Percentiles rank a stretch among this genome's conserved stretches.
phyloP scores from a whole-genome alignment of 2,113 vertebrate genomes.

The Archilochus colubris region DNA sequence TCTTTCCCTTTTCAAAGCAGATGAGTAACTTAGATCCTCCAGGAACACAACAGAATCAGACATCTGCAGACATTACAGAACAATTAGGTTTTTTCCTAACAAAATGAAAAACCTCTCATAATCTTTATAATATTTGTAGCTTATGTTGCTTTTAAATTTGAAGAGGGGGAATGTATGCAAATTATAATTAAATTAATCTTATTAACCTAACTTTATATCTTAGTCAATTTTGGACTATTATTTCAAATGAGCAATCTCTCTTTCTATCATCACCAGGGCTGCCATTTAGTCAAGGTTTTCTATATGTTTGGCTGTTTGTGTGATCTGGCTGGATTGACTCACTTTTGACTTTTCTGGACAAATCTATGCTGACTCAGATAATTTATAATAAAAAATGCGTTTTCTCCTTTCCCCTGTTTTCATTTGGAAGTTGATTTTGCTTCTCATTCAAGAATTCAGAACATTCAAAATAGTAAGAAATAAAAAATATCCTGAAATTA shows the following conservation, averaged over 20 bases:
- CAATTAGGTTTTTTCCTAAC: not conserved
- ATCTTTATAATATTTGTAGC: conserved; percentile 10
- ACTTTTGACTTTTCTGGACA: not conserved
- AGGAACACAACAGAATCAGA: conserved; percentile 35
- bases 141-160: not conserved
- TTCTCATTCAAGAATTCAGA: not conserved
- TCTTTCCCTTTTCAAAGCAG: conserved; percentile 34
- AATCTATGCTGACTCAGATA: not conserved
- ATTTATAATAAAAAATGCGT: not conserved
- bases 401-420: not conserved
- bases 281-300: not conserved
- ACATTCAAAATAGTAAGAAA: not conserved
- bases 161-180: not conserved
- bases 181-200: not conserved
- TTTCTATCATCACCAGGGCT: not conserved
- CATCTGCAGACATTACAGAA: not conserved
- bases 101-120: conserved; percentile 14
- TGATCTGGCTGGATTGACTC: not conserved
- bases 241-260: not conserved
- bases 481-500: not conserved
- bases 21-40: not conserved
- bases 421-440: not conserved
- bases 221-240: not conserved
- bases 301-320: not conserved
- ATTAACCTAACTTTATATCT: not conserved